Percentiles rank a stretch among this genome's conserved stretches.
Conservation (phyloP, 2,797 vertebrate species). For the Sardinella longiceps region DNA sequence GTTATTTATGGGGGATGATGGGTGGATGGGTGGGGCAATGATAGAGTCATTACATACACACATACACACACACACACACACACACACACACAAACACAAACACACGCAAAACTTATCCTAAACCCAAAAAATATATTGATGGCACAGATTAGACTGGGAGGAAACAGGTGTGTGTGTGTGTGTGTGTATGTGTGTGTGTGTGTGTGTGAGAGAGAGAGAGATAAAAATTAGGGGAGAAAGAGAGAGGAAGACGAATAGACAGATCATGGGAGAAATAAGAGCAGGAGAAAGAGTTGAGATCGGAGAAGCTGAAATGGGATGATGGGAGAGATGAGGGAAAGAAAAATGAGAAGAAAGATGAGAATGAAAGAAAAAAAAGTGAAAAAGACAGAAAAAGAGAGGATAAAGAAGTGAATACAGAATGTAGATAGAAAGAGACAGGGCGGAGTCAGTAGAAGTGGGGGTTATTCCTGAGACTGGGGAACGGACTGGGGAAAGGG, state of each 20-base stretch:
- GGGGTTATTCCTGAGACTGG: conserved; percentile 23
- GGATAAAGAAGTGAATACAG: not conserved
- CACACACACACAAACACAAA: not conserved
- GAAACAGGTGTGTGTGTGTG: not conserved
- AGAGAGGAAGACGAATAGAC: not conserved
- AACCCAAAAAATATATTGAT: too few species aligned
- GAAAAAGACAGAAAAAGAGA: not conserved
- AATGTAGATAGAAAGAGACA: not conserved
- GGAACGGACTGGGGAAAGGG: not conserved
- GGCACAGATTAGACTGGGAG: not conserved
- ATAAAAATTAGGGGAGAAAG: not conserved
- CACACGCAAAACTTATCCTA: too few species aligned
- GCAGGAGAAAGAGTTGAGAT: too few species aligned
- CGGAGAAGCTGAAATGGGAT: not conserved
- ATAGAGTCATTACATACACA: too few species aligned
- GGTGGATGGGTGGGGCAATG: too few species aligned
- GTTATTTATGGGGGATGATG: too few species aligned
- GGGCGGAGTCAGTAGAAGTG: not conserved
- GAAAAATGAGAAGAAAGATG: too few species aligned
- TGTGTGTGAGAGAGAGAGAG: not conserved
- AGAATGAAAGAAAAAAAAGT: not conserved
- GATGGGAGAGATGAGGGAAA: not conserved
- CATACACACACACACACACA: not conserved
- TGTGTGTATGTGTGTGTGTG: not conserved
- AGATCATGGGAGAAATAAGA: not conserved